A percentile compares a stretch with the other conserved stretches of the same genome.
Conservation (phyloP, 2,888 invertebrate genomes). For the Hyppa rectilinea region DNA sequence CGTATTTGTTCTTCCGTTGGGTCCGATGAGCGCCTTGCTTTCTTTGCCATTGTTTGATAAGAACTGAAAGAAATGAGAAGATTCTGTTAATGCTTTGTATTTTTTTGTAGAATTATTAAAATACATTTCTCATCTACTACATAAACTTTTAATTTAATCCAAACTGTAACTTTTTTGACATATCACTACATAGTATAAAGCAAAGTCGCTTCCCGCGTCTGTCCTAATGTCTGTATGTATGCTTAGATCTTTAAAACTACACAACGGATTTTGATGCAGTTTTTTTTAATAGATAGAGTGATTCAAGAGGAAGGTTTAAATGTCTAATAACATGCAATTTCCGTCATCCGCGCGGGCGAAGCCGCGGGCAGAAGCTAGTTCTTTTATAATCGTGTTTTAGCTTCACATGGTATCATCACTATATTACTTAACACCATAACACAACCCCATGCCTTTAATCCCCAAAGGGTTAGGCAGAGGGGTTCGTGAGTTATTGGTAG, state of each 20-base stretch:
- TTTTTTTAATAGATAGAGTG: too few species aligned
- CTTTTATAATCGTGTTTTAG: neutral
- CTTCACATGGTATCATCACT: neutral
- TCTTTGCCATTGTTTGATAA: constrained; percentile 29
- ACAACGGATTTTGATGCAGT: too few species aligned
- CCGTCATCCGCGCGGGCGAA: too few species aligned
- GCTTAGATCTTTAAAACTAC: too few species aligned
- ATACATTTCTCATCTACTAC: neutral
- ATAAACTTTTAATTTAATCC: neutral
- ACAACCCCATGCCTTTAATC: neutral
- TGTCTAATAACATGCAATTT: too few species aligned
- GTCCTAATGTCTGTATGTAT: too few species aligned
- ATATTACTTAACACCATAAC: neutral
- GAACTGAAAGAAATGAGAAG: constrained; percentile 43
- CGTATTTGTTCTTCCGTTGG: constrained; percentile 25
- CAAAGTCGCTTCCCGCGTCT: too few species aligned
- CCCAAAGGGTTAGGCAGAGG: neutral
- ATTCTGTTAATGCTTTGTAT: neutral
- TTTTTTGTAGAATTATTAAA: neutral
- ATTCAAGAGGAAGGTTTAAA: too few species aligned
- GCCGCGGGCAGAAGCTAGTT: too few species aligned
- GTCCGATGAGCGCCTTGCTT: neutral
- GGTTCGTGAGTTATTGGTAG: neutral
- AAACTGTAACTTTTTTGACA: neutral
- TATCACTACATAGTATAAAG: too few species aligned